phyloP scores from a whole-genome alignment of 2,113 vertebrate species.

The Passer domesticus region DNA sequence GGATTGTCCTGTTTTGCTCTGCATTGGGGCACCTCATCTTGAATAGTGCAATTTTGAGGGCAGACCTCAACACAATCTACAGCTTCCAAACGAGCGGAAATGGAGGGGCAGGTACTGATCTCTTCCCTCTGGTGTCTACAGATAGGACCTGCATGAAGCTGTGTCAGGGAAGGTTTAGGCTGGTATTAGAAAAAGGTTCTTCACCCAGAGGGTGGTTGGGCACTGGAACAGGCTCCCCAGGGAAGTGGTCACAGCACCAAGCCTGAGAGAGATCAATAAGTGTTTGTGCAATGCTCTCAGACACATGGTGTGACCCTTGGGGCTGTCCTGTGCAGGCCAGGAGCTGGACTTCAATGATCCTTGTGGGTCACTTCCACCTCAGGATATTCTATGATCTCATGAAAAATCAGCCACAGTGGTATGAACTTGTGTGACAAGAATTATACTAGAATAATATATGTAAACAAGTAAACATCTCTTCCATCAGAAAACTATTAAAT shows the following conservation, averaged over 20 bases:
- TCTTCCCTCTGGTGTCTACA: background rate
- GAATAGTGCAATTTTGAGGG: background rate
- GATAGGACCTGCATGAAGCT: background rate
- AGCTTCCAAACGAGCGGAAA: background rate
- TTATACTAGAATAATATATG: background rate
- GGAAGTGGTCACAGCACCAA: background rate
- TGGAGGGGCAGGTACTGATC: background rate
- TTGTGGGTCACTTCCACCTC: background rate
- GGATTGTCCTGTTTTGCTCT: background rate
- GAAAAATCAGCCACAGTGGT: background rate
- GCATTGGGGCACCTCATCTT: background rate
- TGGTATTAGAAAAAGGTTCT: background rate
- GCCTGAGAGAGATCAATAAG: background rate
- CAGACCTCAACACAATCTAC: too few relatives aligned
- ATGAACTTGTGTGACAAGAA: background rate
- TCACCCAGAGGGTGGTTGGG: background rate
- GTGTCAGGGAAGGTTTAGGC: background rate
- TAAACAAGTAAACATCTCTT: background rate
- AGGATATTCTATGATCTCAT: background rate
- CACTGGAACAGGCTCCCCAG: background rate
- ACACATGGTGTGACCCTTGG: background rate
- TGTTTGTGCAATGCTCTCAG: too few relatives aligned
- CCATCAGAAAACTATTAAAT: background rate
- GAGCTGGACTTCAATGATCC: too few relatives aligned
- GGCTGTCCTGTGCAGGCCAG: background rate